Percentiles rank a stretch among this genome's conserved stretches.
phyloP scores from a whole-genome alignment of 1,140 invertebrate genomes.

The Doryteuthis pealeii region DNA sequence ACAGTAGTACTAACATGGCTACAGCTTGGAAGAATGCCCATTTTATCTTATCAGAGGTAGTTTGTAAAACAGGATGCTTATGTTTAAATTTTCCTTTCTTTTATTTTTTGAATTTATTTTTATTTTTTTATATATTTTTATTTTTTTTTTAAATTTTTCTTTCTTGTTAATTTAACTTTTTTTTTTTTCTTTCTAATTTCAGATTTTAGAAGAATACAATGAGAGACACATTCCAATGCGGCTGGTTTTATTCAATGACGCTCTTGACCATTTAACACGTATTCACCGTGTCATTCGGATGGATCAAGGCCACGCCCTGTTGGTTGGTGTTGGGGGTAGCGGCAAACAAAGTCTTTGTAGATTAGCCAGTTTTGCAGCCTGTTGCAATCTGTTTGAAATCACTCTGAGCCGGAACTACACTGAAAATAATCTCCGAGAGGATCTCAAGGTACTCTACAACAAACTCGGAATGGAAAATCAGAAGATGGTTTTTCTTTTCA shows the following conservation, averaged over 20 bases:
- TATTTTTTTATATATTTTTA: no score
- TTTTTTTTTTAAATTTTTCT: no score
- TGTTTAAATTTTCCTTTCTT: no score
- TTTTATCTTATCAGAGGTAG: no score
- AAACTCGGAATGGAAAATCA: slow-evolving; percentile 76
- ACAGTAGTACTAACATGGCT: no score
- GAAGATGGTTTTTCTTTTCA: slow-evolving; percentile 80
- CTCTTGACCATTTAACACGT: slow-evolving; percentile 82
- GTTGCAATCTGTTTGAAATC: slow-evolving; percentile 82
- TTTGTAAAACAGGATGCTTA: no score
- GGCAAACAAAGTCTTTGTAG: slow-evolving; percentile 71
- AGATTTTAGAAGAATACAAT: slow-evolving; percentile 86
- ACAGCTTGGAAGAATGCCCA: no score
- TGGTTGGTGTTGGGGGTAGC: slow-evolving; percentile 83
- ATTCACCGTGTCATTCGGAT: slow-evolving; percentile 80
- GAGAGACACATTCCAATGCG: slow-evolving; percentile 68
- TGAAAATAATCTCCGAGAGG: slow-evolving; percentile 79
- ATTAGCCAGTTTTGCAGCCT: slow-evolving; percentile 59
- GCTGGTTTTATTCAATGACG: slow-evolving; percentile 87
- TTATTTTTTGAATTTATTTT: no score
- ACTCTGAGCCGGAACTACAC: slow-evolving; percentile 78
- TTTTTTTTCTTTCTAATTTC: slow-evolving; percentile 26
- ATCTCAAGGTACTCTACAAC: slow-evolving; percentile 79
- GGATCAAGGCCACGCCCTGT: slow-evolving; percentile 79
- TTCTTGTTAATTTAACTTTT: no score